Conservation (phyloP, 2,888 invertebrate genomes). For the Microplitis deprimator region DNA sequence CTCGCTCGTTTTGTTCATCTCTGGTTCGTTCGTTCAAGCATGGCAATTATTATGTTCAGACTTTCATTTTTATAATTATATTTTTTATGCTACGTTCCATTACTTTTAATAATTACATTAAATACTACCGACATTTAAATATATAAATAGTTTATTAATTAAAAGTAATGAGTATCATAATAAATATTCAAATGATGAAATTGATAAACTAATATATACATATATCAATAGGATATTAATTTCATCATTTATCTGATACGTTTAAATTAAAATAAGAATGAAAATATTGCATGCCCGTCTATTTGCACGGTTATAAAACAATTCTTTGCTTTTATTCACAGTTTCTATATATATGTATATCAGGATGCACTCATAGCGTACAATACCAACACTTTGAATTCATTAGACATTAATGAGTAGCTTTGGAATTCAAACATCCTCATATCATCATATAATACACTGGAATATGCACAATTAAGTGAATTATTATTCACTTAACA, state of each 20-base stretch:
- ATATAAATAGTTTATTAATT: neutral
- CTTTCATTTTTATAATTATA: neutral
- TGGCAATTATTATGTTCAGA: neutral
- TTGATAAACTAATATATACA: neutral
- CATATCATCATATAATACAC: slow-evolving; percentile 19
- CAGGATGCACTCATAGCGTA: slow-evolving; percentile 61
- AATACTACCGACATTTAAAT: neutral
- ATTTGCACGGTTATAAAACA: neutral
- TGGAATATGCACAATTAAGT: slow-evolving; percentile 6
- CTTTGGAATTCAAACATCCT: slow-evolving; percentile 19
- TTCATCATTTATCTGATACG: too few species aligned
- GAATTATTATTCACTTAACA: slow-evolving; percentile 11
- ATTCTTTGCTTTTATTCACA: neutral
- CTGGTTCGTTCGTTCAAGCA: slow-evolving; percentile 29
- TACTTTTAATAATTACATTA: neutral
- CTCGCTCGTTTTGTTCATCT: slow-evolving; percentile 39
- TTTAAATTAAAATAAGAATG: neutral
- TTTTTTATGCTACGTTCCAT: neutral
- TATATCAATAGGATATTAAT: too few species aligned
- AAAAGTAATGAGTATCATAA: neutral
- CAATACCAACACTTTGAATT: slow-evolving; percentile 47
- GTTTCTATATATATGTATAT: slow-evolving; percentile 22
- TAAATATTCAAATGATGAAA: neutral
- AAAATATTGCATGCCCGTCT: neutral
- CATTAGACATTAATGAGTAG: slow-evolving; percentile 21